A percentile compares a stretch with the other conserved stretches of the same genome.
Conservation (phyloP, 2,113 vertebrate species). For the Megaptera novaeangliae region DNA sequence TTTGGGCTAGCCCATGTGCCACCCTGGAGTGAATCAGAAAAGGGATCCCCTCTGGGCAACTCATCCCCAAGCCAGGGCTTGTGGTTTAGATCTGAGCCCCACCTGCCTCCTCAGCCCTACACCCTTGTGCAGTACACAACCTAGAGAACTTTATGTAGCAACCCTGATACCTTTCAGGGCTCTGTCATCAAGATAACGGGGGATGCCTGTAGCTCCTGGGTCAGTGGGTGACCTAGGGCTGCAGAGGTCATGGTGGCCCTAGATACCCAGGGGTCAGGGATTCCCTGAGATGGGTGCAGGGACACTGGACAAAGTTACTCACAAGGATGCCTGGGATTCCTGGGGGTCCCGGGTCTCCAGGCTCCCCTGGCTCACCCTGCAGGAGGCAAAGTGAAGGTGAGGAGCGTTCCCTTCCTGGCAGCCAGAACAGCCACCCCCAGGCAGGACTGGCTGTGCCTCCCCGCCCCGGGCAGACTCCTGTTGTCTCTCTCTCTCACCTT, state of each 20-base stretch:
- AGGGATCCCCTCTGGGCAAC: background rate
- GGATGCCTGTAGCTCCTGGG: background rate
- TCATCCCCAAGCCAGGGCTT: background rate
- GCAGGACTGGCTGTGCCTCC: background rate
- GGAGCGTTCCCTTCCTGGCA: background rate
- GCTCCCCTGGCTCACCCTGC: constrained; percentile 92
- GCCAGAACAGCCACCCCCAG: background rate
- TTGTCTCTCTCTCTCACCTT: constrained; percentile 83
- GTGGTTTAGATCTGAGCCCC: background rate
- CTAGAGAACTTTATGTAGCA: background rate
- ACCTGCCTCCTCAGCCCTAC: accelerated
- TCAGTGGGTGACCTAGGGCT: background rate
- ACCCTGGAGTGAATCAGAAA: background rate
- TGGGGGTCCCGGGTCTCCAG: constrained; percentile 85
- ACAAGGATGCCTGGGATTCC: constrained; percentile 85
- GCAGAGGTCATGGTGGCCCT: background rate
- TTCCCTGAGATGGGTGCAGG: background rate
- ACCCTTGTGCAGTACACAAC: background rate
- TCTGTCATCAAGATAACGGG: background rate
- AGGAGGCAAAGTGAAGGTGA: background rate
- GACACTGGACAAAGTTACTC: constrained; percentile 70
- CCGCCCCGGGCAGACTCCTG: accelerated
- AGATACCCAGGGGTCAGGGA: background rate
- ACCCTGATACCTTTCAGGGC: background rate
- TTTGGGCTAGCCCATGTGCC: background rate